These are phyloP conservation scores for Flexamia atlantica DNA, from an alignment of 2,888 invertebrate genomes.

Conservation along the genomic window DNA sequence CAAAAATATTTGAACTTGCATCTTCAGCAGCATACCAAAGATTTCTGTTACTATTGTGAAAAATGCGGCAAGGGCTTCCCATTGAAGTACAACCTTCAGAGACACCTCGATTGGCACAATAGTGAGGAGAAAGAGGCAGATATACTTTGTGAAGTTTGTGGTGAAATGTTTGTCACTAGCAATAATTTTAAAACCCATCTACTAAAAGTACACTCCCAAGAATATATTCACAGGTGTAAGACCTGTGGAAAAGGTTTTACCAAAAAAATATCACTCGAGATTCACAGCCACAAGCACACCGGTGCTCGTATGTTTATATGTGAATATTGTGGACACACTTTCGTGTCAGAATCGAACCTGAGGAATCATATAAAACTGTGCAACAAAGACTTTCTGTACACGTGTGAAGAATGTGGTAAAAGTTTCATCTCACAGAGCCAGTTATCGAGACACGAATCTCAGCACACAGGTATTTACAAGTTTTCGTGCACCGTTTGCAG, in stretches of 20 bases:
- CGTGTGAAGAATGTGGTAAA: conserved; percentile 74
- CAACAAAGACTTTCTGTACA: conserved; percentile 73
- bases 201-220: conserved; percentile 69
- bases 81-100: conserved; percentile 67
- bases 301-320: conserved; percentile 59
- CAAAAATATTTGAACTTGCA: conserved; percentile 69
- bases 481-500: conserved; percentile 50
- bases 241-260: conserved; percentile 70
- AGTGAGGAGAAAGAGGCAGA: conserved; percentile 68
- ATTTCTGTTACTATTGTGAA: conserved; percentile 69
- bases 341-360: conserved; percentile 52
- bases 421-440: conserved; percentile 67
- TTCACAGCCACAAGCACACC: conserved; percentile 70
- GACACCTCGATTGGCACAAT: conserved; percentile 69
- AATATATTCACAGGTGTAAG: conserved; percentile 68
- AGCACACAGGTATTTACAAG: conserved; percentile 43
- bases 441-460: conserved; percentile 54
- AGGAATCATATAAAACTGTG: conserved; percentile 58
- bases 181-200: conserved; percentile 69
- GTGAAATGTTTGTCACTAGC: conserved; percentile 69
- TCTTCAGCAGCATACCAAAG: conserved; percentile 68
- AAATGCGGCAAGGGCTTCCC: conserved; percentile 70
- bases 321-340: conserved; percentile 60
- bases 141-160: conserved; percentile 69
- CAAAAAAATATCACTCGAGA: conserved; percentile 67